Conservation (phyloP, 2,888 invertebrate genomes). For the Lacanobia oleracea region DNA sequence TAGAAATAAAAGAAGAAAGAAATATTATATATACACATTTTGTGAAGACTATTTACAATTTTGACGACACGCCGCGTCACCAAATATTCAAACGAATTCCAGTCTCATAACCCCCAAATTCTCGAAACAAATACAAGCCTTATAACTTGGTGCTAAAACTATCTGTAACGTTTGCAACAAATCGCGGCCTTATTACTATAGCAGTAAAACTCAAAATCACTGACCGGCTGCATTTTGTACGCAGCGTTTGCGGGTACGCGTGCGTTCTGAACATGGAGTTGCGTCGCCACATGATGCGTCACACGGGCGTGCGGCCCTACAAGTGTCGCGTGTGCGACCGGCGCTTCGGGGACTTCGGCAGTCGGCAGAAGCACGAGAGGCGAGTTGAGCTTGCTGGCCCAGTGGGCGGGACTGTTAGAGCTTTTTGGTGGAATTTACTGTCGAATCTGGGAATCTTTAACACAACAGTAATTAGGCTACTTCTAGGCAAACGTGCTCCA, state of each 20-base stretch:
- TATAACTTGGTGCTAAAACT: background rate
- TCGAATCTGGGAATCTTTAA: too few relatives aligned
- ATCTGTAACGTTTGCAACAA: constrained; percentile 1
- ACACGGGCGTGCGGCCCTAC: constrained; percentile 86
- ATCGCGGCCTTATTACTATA: background rate
- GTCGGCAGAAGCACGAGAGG: constrained; percentile 88
- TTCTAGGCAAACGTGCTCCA: too few relatives aligned
- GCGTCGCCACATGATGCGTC: constrained; percentile 87
- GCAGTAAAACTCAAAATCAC: constrained; percentile 1
- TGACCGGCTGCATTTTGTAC: constrained; percentile 42
- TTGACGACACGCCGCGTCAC: background rate
- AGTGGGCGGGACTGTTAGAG: background rate
- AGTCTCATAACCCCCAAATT: too few relatives aligned
- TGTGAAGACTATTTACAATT: background rate
- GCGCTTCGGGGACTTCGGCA: constrained; percentile 87
- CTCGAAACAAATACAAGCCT: background rate
- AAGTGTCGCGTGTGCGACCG: constrained; percentile 87
- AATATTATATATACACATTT: background rate
- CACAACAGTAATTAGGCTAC: too few relatives aligned
- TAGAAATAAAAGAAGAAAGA: background rate
- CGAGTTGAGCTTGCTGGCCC: constrained; percentile 61
- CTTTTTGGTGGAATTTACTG: background rate
- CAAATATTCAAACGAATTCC: background rate
- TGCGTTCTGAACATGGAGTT: constrained; percentile 85
- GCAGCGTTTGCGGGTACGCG: constrained; percentile 84